Base-by-base conservation (phyloP, 2,113 vertebrate genomes). In the Dipodomys spectabilis region DNA sequence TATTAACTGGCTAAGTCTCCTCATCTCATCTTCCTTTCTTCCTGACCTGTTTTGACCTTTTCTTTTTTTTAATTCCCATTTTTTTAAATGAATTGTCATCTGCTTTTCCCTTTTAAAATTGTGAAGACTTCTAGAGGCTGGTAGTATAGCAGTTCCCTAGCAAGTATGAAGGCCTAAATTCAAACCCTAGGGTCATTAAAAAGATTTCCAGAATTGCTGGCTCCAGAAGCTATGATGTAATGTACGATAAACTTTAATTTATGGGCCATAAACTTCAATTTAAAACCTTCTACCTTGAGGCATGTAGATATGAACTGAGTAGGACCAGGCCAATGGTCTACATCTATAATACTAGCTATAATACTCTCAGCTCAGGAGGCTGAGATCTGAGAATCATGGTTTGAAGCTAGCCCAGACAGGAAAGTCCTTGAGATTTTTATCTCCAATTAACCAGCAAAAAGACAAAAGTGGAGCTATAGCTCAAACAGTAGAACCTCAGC, bases 1-100 rank as follows among this genome's bases (percentile, higher is more conserved):
- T 22, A 30, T 30, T 84, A 80, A 86, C 27, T 67, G 32, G 74
- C 4, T 23, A 3, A 25, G 88, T 32, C 32, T 68, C 22, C 35
- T 89, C 45, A 30, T 72, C 85, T 95, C 8, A 73, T 77, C 71
- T 74, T 89, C 32, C 7, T 91, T 94, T 83, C 72, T 77, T 92
- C 84, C 27, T 92, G 82, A 39, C 53, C 6, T 25, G 1, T 88
- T 74, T 75, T 81, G 65, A 13, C 30, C 44, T 80, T 80, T 85
- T 22, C 15, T 90, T 82, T 77, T 60, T 11, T 60, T 75, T 35
- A 57, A 15, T 45, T 80, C 20, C 27, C 78, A 95, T 32, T 85
- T 23, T 89, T 88, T 71, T 65, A 65, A 64, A 81, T 57, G 80
- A 73, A 92, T 94, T 92, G 88, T 90, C 78, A 82, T 73, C 67